These are phyloP conservation scores for Therioaphis trifolii DNA, from an alignment of 2,888 invertebrate genomes.

Conservation along the genomic window DNA sequence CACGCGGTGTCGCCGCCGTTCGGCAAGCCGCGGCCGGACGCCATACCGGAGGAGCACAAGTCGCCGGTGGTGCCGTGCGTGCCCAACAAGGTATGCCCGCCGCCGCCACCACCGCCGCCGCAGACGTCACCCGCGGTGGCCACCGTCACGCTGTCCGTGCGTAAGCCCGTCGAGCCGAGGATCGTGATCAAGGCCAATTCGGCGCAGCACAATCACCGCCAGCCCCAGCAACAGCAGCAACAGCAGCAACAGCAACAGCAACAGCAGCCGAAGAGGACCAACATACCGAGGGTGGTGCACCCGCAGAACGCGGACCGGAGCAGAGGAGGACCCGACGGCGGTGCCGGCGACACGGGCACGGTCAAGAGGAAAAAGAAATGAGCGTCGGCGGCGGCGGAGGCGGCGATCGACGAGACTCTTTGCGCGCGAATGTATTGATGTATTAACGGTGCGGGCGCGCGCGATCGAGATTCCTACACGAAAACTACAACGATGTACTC, in stretches of 20 bases:
- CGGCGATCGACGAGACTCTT: neutral
- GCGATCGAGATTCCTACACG: no score
- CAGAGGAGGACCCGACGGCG: neutral
- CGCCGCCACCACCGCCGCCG: neutral
- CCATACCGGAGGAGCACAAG: constrained; percentile 50
- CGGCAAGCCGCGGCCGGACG: neutral
- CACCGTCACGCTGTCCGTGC: neutral
- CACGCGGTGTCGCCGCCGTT: neutral
- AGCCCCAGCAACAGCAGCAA: neutral
- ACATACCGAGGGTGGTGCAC: constrained; percentile 54
- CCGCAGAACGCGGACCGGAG: constrained; percentile 40
- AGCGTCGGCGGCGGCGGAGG: neutral
- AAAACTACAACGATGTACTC: no score
- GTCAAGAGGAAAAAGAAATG: constrained; percentile 48
- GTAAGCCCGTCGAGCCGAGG: constrained; percentile 35
- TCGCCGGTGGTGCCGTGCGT: constrained; percentile 52
- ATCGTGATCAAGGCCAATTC: constrained; percentile 52
- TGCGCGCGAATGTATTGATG: no score
- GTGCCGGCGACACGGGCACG: constrained; percentile 34
- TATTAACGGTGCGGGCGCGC: neutral
- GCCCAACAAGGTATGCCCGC: constrained; percentile 49
- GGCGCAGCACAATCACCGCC: neutral
- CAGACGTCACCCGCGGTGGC: neutral
- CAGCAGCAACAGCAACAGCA: neutral
- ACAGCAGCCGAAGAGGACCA: constrained; percentile 16